Conservation (phyloP, 2,888 invertebrate species). For the Thera britannica region DNA sequence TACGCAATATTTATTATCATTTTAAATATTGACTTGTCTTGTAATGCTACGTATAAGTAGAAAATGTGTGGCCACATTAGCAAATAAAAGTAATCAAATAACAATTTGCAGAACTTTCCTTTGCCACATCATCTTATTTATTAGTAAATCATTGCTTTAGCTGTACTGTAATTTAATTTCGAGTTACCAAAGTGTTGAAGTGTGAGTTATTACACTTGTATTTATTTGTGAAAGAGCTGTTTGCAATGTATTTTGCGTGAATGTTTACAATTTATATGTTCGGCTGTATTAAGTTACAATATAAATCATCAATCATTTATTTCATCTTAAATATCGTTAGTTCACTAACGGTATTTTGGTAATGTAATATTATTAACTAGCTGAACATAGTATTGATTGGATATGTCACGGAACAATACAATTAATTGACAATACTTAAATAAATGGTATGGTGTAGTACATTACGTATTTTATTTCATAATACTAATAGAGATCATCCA, state of each 20-base stretch:
- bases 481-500: too few relatives aligned
- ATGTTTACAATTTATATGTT: conserved; percentile 39
- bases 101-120: conserved; percentile 55
- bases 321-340: conserved; percentile 24
- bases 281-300: conserved; percentile 27
- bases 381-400: conserved; percentile 28
- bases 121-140: conserved; percentile 47
- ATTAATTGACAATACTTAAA: conserved; percentile 78
- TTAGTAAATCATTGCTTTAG: conserved; percentile 56
- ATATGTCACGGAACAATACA: conserved; percentile 48
- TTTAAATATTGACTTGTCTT: conserved; percentile 45
- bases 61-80: conserved; percentile 13
- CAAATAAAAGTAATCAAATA: conserved; percentile 32
- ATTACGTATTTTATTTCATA: conserved; percentile 38
- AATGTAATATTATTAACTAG: conserved; percentile 19
- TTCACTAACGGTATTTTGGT: conserved; percentile 19
- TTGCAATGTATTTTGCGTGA: conserved; percentile 40
- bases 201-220: conserved; percentile 32
- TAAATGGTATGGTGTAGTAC: conserved; percentile 77
- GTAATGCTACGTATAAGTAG: conserved; percentile 24
- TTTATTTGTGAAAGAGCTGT: conserved; percentile 42
- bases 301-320: conserved; percentile 31
- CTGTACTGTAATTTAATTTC: conserved; percentile 67
- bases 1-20: conserved; percentile 26
- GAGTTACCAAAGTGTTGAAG: conserved; percentile 79